phyloP scores from a whole-genome alignment of 2,113 vertebrate genomes.

The Picathartes gymnocephalus region DNA sequence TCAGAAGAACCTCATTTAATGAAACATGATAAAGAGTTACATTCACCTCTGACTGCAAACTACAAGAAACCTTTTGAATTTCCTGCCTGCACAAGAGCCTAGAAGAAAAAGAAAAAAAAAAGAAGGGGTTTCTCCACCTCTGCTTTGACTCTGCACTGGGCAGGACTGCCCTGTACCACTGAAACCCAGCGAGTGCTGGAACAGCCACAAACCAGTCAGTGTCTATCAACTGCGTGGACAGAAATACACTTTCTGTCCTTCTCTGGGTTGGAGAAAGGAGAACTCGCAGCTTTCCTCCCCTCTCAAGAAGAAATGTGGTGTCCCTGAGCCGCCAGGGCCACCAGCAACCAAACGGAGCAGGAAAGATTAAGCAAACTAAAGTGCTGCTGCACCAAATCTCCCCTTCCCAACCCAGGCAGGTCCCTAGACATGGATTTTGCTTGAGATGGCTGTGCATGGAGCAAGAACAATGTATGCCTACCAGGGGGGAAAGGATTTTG shows the following conservation, averaged over 20 bases:
- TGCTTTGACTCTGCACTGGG: not conserved
- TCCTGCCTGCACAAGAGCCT: not conserved
- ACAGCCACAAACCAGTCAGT: accelerated
- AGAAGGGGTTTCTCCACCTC: not conserved
- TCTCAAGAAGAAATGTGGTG: not conserved
- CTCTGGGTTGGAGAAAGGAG: not conserved
- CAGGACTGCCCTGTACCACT: not conserved
- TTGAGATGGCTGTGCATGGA: not conserved
- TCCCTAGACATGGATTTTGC: not conserved
- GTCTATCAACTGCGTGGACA: accelerated
- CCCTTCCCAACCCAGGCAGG: not conserved
- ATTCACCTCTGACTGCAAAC: not conserved
- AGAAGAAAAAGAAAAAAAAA: not conserved
- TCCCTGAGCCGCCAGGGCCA: not conserved
- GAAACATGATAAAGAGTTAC: not conserved
- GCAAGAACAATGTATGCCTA: not conserved
- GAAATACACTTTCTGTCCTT: not conserved
- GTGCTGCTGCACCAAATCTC: not conserved
- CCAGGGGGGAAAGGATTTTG: not conserved
- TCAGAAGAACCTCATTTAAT: not conserved
- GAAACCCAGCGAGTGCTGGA: not conserved
- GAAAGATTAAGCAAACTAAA: not conserved
- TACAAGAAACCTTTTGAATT: not conserved
- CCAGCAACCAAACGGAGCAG: accelerated
- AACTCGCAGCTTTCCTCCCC: not conserved